Conservation (phyloP, 1,140 invertebrate genomes). For the Polypedilum pembai region DNA sequence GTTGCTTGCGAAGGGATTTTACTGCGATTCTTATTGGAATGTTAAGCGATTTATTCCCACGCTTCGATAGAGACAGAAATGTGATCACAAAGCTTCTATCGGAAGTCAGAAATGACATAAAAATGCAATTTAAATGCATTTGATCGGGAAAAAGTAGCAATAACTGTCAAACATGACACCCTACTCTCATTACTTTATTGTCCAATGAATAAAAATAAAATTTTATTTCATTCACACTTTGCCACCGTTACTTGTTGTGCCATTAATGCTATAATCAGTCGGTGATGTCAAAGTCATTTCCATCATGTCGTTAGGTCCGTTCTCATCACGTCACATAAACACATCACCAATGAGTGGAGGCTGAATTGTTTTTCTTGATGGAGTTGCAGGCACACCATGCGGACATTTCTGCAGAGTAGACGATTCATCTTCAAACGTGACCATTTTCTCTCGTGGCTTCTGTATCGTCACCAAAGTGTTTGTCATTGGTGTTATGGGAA, state of each 20-base stretch:
- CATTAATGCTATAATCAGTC: conserved; percentile 18
- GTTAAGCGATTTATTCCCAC: too few relatives aligned
- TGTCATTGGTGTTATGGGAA: conserved; percentile 39
- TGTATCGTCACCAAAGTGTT: conserved; percentile 40
- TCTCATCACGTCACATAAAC: conserved; percentile 52
- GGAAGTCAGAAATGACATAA: too few relatives aligned
- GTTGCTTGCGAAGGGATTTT: too few relatives aligned
- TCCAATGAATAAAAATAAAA: not conserved
- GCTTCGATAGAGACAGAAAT: too few relatives aligned
- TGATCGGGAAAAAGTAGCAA: too few relatives aligned
- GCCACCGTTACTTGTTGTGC: not conserved
- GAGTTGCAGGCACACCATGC: conserved; percentile 42
- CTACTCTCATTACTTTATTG: too few relatives aligned
- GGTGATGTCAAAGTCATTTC: not conserved
- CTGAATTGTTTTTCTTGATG: conserved; percentile 41
- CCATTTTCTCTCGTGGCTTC: conserved; percentile 63
- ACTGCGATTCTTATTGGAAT: too few relatives aligned
- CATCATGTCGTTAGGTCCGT: not conserved
- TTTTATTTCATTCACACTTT: not conserved
- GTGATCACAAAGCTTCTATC: too few relatives aligned
- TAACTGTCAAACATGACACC: too few relatives aligned
- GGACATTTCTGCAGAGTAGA: conserved; percentile 39
- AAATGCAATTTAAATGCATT: too few relatives aligned
- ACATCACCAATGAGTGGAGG: conserved; percentile 46
- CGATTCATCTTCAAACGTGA: conserved; percentile 71